Conservation (phyloP, 2,113 vertebrate species). For the Scatophagus argus region DNA sequence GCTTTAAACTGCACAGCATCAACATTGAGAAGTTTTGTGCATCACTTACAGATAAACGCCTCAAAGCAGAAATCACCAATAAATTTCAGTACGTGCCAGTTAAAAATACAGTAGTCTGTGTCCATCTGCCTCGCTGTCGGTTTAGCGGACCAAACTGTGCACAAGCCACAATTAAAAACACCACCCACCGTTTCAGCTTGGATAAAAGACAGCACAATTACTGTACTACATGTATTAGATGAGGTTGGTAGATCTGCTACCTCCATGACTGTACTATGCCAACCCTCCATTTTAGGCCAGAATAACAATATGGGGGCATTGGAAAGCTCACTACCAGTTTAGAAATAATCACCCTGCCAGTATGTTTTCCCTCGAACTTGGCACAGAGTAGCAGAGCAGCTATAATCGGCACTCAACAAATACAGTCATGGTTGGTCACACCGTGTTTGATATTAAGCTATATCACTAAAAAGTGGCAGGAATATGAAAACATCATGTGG, state of each 20-base stretch:
- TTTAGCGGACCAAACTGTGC: slow-evolving; percentile 22
- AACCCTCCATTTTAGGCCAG: slow-evolving; percentile 42
- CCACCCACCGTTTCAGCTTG: slow-evolving; percentile 32
- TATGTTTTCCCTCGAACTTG: slow-evolving; percentile 41
- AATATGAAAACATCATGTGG: slow-evolving; percentile 28
- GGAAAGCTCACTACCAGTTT: slow-evolving; percentile 22
- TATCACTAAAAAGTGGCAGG: slow-evolving; percentile 30
- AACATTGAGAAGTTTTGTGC: neutral
- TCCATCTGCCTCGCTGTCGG: slow-evolving; percentile 3
- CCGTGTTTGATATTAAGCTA: slow-evolving; percentile 34
- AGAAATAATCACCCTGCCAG: slow-evolving; percentile 43
- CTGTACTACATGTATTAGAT: slow-evolving; percentile 21
- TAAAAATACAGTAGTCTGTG: slow-evolving; percentile 11
- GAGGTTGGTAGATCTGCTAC: slow-evolving; percentile 23
- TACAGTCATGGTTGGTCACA: slow-evolving; percentile 35
- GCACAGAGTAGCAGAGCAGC: slow-evolving; percentile 28
- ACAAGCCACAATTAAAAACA: slow-evolving; percentile 48
- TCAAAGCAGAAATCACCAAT: neutral
- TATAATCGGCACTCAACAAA: slow-evolving; percentile 36
- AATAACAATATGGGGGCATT: slow-evolving; percentile 37
- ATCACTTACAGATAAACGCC: neutral
- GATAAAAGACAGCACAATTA: slow-evolving; percentile 37
- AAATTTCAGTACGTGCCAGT: slow-evolving; percentile 4
- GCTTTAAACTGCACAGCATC: neutral
- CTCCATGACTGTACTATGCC: slow-evolving; percentile 31